Base-by-base conservation (phyloP, 1,140 invertebrate genomes). In the Drosophila obscura region DNA sequence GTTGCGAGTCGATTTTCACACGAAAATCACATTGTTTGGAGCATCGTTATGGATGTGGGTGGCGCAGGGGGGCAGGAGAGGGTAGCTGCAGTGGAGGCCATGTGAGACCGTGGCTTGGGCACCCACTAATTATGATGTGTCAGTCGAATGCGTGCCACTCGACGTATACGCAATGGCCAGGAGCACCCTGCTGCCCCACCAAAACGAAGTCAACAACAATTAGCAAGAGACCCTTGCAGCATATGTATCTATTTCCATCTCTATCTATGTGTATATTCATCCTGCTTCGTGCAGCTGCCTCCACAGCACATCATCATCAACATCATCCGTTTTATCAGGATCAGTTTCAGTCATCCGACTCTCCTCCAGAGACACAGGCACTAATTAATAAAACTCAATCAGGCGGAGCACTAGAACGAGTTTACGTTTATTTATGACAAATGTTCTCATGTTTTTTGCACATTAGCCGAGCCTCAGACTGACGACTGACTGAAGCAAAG, bases 1-100 rank as follows among this genome's bases (percentile, higher is more conserved):
- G 67, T 52, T 60, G 57, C 72, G 65, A 57, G 68, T 88, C 80
- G 90, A 91, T 90, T 91, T 91, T 91, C 90, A 91, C 90, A 91
- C 90, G 90, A 91, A 91, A 91, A 91, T 91, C 90, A 85, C 90
- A 78, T 91, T 84, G 85, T 89, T 83, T 80, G 75, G 81, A 68
- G 74, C 82, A 68, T 80, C 75, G 75, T 74, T 69, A 63, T 66
- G 72, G 73, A 49, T 48, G 31, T 55, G 43, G 53, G 13, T 22
- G 16, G 28, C 19, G 19, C 1, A 19, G 19, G 19, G 19, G 19
- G 46, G 35, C 5, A 5, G 7, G 52, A n/a, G 24, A n/a, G 45
- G 39, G 52, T 53, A 35, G 31, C 9, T 35, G 9, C 44, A 55
- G 26, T 52, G 39, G 16, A 11, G 31, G 28, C 44, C 7, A 8